These are phyloP conservation scores for Eucidaris tribuloides DNA, from an alignment of 35 echinoderm and acorn worm genomes.

Conservation along the genomic window DNA sequence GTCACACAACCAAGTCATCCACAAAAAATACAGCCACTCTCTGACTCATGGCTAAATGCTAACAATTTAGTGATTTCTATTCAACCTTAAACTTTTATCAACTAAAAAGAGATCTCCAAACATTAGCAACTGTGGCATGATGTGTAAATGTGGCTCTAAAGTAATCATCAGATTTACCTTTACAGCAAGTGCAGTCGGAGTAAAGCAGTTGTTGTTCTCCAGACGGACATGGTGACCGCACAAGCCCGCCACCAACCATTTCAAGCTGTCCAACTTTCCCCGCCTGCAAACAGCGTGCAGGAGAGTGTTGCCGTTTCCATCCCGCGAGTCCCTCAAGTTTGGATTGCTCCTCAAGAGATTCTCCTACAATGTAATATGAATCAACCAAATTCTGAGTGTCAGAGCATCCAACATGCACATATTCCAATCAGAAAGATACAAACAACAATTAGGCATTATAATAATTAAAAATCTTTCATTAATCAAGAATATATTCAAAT, in stretches of 20 bases:
- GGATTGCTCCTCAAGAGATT: slow-evolving; percentile 26
- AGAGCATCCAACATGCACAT: background rate
- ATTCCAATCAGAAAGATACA: background rate
- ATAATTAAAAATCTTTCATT: too few species aligned
- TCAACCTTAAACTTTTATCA: too few species aligned
- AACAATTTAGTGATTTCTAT: too few species aligned
- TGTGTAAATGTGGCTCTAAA: background rate
- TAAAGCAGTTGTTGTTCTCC: slow-evolving; percentile 68
- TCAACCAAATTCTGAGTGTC: background rate
- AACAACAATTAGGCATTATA: background rate
- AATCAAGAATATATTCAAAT: background rate
- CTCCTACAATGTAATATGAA: slow-evolving; percentile 23
- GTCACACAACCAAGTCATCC: too few species aligned
- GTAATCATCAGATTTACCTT: slow-evolving; percentile 42
- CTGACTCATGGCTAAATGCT: too few species aligned
- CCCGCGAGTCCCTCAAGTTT: slow-evolving; percentile 20
- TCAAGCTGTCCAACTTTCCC: slow-evolving; percentile 56
- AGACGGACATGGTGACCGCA: slow-evolving; percentile 27
- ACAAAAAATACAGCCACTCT: too few species aligned
- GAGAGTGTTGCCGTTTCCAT: slow-evolving; percentile 56
- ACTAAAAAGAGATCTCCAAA: too few species aligned
- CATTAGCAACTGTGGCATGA: too few species aligned
- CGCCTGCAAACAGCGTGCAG: slow-evolving; percentile 39
- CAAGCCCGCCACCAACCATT: slow-evolving; percentile 34
- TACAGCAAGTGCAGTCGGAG: slow-evolving; percentile 58